A percentile compares a stretch with the other conserved stretches of the same genome.
Conservation (phyloP, 2,888 invertebrate genomes). For the Phortica okadai region DNA sequence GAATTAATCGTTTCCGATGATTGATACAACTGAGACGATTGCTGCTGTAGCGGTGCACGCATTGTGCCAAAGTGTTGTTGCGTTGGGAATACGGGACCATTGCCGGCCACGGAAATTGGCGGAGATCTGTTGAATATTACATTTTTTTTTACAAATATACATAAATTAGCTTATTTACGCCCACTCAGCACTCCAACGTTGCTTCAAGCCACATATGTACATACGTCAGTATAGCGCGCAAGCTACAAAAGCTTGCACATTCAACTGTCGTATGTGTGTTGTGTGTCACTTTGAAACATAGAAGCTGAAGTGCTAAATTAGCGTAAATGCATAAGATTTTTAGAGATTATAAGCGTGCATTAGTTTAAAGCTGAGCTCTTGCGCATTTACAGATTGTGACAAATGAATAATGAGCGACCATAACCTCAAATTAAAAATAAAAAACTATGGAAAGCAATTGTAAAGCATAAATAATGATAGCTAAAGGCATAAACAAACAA, state of each 20-base stretch:
- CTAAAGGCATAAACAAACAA: slow-evolving; percentile 21
- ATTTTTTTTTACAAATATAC: background rate
- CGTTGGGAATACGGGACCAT: slow-evolving; percentile 70
- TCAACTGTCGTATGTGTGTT: too few species aligned
- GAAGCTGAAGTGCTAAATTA: too few species aligned
- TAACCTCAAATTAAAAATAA: slow-evolving; percentile 6
- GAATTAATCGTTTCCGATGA: slow-evolving; percentile 66
- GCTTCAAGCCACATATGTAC: too few species aligned
- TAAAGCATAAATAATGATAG: background rate
- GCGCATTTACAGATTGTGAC: too few species aligned
- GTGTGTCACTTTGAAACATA: too few species aligned
- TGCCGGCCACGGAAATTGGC: slow-evolving; percentile 71
- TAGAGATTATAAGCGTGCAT: too few species aligned
- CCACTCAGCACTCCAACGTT: too few species aligned
- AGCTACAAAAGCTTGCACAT: background rate
- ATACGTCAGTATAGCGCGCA: background rate
- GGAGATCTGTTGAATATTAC: slow-evolving; percentile 70
- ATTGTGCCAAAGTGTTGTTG: slow-evolving; percentile 76
- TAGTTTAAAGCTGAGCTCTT: too few species aligned
- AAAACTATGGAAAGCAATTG: background rate
- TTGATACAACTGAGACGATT: slow-evolving; percentile 52
- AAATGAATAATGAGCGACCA: background rate
- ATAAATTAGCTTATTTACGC: background rate
- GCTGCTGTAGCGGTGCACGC: slow-evolving; percentile 71
- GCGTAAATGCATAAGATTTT: too few species aligned